Evolutionary conservation across 1,140 invertebrate genomes (phyloP), one percentile per base, ranked within the genome.

Genomic region (Micrasema longulum): DNA sequence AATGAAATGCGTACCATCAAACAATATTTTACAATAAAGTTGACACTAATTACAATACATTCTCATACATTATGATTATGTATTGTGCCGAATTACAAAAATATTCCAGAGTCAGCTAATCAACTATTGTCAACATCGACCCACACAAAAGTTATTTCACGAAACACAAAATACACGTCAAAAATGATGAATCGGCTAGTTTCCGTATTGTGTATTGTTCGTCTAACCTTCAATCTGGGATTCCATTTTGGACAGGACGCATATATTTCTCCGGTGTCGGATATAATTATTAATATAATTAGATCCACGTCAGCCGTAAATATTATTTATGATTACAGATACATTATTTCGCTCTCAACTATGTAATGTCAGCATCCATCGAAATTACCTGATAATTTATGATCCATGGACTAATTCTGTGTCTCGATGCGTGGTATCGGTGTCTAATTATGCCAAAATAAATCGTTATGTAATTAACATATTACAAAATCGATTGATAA

Each of bases 81-180:
- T 38, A 60, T 60, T 60, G 55, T 60, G 35, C 55, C 16, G 55
- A 60, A 38, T 60, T 38, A 38, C 35, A 60, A 38, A 60, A 38
- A 38, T 20, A 60, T 60, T 14, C 35, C 55, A 16, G 60, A 20
- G 38, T 47, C 43, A 16, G 60, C 60, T 63, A 63, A 63, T 63
- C 60, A 63, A 45, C 60, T 63, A 63, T 63, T 63, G 60, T 63
- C 60, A 63, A 63, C 60, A 45, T 45, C 60, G 60, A 31, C 60
- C 60, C 60, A 63, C 60, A 63, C 22, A 45, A 23, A 62, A 63
- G 22, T 63, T 63, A 63, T 63, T 63, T 63, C 20, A 63, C 43
- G 22, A 63, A 43, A 63, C 60, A 63, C 38, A 63, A 63, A 63
- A 60, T 45, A 47, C 5, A 45, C 43, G 60, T 63, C 60, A 63